phyloP scores from a whole-genome alignment of 2,797 vertebrate species.

The Florisuga fusca region DNA sequence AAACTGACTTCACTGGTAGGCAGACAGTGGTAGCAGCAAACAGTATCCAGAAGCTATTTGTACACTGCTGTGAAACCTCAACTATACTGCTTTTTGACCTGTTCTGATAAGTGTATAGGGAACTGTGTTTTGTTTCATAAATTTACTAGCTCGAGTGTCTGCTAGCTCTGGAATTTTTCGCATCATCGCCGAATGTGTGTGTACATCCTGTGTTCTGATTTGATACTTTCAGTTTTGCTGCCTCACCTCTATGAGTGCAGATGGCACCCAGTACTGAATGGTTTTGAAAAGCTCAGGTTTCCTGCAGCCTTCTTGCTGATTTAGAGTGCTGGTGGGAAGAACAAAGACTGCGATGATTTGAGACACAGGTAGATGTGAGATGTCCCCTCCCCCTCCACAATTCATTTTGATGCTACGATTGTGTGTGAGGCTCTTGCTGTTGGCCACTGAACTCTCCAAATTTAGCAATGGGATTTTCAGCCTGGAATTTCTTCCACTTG shows the following conservation, averaged over 20 bases:
- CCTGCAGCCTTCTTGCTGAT: background rate
- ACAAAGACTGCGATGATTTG: background rate
- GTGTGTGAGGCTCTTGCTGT: background rate
- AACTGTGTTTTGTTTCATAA: background rate
- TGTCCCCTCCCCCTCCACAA: background rate
- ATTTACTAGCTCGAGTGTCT: background rate
- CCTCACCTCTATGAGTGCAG: background rate
- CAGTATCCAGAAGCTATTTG: background rate
- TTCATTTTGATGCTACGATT: background rate
- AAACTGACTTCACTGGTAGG: background rate
- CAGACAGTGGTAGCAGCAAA: background rate
- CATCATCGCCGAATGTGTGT: background rate
- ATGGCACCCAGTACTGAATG: background rate
- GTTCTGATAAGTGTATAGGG: background rate
- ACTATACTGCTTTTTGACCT: background rate
- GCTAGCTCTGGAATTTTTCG: background rate
- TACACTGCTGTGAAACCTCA: background rate
- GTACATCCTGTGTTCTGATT: background rate
- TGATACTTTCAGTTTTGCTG: background rate
- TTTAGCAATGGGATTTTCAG: background rate
- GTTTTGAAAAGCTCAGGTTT: background rate
- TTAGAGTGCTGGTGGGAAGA: background rate
- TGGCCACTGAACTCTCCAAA: background rate
- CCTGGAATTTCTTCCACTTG: background rate
- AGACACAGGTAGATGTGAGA: background rate